A percentile compares a stretch with the other conserved stretches of the same genome.
Evolutionary conservation across 1,140 invertebrate genomes (phyloP).

Genomic region (Caenorhabditis inopinata): DNA sequence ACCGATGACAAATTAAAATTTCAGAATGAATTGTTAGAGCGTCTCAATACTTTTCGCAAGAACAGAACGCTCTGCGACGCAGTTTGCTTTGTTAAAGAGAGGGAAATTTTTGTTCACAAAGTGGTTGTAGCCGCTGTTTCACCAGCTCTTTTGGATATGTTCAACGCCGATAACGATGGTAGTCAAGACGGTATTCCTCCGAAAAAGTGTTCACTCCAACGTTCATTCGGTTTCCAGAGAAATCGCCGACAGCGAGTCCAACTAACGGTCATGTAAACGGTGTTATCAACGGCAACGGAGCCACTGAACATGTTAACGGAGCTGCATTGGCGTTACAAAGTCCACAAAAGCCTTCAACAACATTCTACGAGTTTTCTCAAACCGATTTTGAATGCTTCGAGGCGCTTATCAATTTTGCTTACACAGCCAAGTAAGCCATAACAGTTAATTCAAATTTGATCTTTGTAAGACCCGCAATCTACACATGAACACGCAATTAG

Average conservation of each 20-base stretch:
- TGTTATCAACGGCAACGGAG: constrained; percentile 6
- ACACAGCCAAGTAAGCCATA: constrained; percentile 70
- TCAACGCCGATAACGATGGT: constrained; percentile 70
- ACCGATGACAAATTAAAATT: constrained; percentile 37
- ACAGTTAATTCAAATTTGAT: background rate
- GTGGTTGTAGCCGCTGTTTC: constrained; percentile 77
- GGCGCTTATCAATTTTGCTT: constrained; percentile 78
- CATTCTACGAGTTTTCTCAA: constrained; percentile 72
- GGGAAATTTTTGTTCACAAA: constrained; percentile 77
- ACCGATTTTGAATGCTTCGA: constrained; percentile 76
- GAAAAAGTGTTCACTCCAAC: background rate
- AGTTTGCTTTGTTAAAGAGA: constrained; percentile 66
- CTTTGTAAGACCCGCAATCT: constrained; percentile 23
- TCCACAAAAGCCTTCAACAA: constrained; percentile 12
- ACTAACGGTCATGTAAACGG: constrained; percentile 8
- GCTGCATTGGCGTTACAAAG: constrained; percentile 21
- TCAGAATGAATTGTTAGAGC: constrained; percentile 53
- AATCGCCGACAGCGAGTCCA: background rate
- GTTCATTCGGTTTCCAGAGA: background rate
- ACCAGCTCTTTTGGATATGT: constrained; percentile 78
- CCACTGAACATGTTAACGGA: constrained; percentile 42
- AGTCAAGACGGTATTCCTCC: background rate
- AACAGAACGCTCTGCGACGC: constrained; percentile 64
- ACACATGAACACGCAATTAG: background rate
- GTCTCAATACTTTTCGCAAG: constrained; percentile 58